Percentiles rank a stretch among this genome's conserved stretches.
phyloP scores from a whole-genome alignment of 2,113 vertebrate species.

The Daboia siamensis region DNA sequence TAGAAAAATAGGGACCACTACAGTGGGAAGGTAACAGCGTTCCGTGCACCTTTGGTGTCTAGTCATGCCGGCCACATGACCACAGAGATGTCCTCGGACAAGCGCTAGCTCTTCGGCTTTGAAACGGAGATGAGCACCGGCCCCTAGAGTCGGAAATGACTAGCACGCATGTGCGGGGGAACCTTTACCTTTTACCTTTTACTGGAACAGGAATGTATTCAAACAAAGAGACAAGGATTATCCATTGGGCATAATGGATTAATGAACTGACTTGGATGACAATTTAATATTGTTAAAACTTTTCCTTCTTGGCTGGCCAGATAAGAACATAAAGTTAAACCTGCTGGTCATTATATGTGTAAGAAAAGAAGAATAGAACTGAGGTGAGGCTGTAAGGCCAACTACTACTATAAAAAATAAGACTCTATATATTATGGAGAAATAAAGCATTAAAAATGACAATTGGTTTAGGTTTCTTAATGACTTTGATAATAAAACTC shows the following conservation, averaged over 20 bases:
- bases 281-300: neutral
- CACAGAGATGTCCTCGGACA: too few relatives aligned
- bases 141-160: too few relatives aligned
- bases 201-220: neutral
- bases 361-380: neutral
- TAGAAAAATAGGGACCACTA: too few relatives aligned
- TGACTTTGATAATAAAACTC: neutral
- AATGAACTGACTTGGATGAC: neutral
- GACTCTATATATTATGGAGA: neutral
- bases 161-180: too few relatives aligned
- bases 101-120: too few relatives aligned
- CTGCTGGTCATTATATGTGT: neutral
- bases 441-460: neutral
- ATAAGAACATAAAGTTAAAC: neutral
- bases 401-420: neutral
- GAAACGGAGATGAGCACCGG: too few relatives aligned
- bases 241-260: neutral
- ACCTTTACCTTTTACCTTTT: too few relatives aligned
- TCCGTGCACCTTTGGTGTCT: too few relatives aligned
- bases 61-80: too few relatives aligned
- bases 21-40: too few relatives aligned
- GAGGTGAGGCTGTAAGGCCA: neutral
- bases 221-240: neutral
- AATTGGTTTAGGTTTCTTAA: neutral
- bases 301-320: neutral